Conservation (phyloP, 2,113 vertebrate genomes). For the Dicrurus megarhynchus region DNA sequence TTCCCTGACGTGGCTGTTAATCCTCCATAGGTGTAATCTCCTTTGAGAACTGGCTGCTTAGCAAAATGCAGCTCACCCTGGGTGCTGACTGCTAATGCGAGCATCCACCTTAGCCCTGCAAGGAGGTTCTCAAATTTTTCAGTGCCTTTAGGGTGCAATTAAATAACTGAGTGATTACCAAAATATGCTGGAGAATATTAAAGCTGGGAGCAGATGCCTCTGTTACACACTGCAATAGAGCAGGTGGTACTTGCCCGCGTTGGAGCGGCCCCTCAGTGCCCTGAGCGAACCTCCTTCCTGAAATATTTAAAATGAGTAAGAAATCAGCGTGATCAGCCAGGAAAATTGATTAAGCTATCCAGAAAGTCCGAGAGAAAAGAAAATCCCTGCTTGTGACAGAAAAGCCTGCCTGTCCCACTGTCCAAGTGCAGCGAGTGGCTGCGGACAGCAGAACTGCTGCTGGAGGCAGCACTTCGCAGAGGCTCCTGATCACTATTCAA, state of each 20-base stretch:
- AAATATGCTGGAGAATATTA: conserved; percentile 41
- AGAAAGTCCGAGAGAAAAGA: not conserved
- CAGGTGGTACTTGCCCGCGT: conserved; percentile 3
- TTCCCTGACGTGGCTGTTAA: not conserved
- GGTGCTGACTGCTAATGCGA: not conserved
- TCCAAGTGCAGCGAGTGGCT: not conserved
- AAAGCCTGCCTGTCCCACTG: not conserved
- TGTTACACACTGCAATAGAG: conserved; percentile 23
- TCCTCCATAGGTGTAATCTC: conserved; percentile 35
- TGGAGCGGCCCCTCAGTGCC: not conserved
- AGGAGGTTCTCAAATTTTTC: not conserved
- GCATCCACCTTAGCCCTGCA: not conserved
- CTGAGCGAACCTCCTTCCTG: not conserved
- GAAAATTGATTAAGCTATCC: not conserved
- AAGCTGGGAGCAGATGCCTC: conserved; percentile 33
- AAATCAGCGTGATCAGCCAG: not conserved
- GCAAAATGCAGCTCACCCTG: conserved; percentile 5
- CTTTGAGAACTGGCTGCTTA: conserved; percentile 22
- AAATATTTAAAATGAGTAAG: conserved; percentile 23
- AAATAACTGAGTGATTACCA: conserved; percentile 33
- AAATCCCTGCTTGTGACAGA: not conserved
- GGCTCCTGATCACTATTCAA: conserved; percentile 10
- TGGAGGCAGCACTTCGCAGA: not conserved
- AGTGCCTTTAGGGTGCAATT: conserved; percentile 21
- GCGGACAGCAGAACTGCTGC: not conserved